Evolutionary conservation across 2,888 invertebrate species (phyloP).

Genomic region (Synergus laeviventris): DNA sequence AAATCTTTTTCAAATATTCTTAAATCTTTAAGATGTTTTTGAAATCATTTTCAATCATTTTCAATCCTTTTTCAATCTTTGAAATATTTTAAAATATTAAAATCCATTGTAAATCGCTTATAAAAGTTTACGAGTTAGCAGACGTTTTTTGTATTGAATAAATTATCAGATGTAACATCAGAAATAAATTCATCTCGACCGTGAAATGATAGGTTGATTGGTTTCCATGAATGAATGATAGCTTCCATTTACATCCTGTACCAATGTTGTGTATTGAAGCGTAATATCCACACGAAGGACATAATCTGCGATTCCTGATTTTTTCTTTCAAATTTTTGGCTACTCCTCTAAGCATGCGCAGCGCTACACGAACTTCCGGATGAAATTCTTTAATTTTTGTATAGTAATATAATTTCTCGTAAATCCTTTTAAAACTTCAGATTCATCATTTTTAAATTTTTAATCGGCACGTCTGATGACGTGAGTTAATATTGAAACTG

Average conservation of each 20-base stretch:
- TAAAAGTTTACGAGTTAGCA: not conserved
- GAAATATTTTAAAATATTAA: too few species aligned
- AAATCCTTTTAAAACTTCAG: too few species aligned
- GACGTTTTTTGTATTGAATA: slow-evolving; percentile 10
- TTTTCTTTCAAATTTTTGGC: not conserved
- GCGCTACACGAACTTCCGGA: too few species aligned
- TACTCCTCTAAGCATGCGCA: too few species aligned
- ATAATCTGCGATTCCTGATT: not conserved
- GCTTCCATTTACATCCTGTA: not conserved
- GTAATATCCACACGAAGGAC: not conserved
- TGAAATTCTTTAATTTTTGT: too few species aligned
- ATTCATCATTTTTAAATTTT: not conserved
- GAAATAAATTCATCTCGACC: slow-evolving; percentile 32
- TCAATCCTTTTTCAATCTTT: too few species aligned
- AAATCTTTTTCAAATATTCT: too few species aligned
- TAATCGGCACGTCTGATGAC: not conserved
- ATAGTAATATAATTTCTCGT: too few species aligned
- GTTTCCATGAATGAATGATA: slow-evolving; percentile 5
- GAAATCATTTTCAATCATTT: too few species aligned
- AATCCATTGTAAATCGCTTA: too few species aligned
- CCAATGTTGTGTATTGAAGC: slow-evolving; percentile 2
- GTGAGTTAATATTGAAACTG: not conserved
- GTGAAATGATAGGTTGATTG: slow-evolving; percentile 24
- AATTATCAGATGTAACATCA: not conserved
- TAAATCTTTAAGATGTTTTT: too few species aligned